Conservation (phyloP, 2,797 vertebrate genomes). For the Anolis apletophallus region DNA sequence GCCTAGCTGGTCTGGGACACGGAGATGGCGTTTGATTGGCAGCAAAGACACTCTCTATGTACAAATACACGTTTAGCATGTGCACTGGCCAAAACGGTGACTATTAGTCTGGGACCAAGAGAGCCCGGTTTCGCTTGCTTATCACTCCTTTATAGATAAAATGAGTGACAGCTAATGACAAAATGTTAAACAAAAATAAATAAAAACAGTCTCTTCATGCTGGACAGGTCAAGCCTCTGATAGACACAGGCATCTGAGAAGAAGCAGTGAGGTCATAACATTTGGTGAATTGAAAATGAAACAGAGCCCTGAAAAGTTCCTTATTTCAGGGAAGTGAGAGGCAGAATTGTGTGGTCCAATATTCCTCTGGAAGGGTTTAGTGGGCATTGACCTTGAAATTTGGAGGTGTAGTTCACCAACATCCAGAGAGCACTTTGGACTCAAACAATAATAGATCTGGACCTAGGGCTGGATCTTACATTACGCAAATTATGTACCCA, state of each 20-base stretch:
- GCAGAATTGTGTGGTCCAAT: no score
- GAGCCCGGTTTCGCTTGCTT: not conserved
- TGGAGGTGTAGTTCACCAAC: no score
- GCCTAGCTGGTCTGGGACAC: conserved; percentile 16
- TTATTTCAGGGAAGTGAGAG: not conserved
- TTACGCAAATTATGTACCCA: no score
- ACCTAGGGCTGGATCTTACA: no score
- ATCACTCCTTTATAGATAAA: not conserved
- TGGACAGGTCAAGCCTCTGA: not conserved
- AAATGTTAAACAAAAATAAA: not conserved
- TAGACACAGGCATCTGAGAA: not conserved
- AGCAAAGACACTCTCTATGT: conserved; percentile 21
- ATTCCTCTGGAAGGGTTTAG: no score
- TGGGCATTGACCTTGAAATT: no score
- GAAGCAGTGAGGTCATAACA: not conserved
- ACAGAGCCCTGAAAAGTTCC: not conserved
- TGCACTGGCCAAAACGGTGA: not conserved
- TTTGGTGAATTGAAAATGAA: not conserved
- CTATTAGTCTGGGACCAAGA: conserved; percentile 17
- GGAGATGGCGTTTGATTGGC: conserved; percentile 22
- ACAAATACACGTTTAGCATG: conserved; percentile 19
- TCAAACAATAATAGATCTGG: no score
- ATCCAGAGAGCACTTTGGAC: no score
- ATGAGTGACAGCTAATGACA: conserved; percentile 27
- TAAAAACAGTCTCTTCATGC: not conserved